Percentiles rank a stretch among this genome's conserved stretches.
Conservation (phyloP, 2,113 vertebrate species). For the Bungarus multicinctus region DNA sequence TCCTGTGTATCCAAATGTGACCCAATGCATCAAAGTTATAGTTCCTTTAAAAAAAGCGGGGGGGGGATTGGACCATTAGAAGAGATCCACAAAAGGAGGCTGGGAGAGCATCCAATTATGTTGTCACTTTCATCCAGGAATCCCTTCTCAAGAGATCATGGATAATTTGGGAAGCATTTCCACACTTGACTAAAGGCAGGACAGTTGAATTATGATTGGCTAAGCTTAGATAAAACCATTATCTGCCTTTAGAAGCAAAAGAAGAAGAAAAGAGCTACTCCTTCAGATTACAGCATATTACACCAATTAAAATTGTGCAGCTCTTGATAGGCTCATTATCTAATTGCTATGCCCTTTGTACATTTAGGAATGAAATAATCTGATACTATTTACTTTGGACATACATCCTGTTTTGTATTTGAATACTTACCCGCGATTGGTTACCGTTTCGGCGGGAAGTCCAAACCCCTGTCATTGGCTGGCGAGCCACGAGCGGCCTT, state of each 20-base stretch:
- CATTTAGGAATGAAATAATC: background rate
- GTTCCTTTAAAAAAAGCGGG: background rate
- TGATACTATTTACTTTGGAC: background rate
- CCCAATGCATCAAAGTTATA: background rate
- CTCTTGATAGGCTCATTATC: background rate
- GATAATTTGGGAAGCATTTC: background rate
- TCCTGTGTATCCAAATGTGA: background rate
- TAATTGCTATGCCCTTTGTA: background rate
- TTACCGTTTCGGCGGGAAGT: too few species aligned
- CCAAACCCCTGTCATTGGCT: too few species aligned
- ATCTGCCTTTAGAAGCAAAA: background rate
- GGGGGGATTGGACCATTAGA: background rate
- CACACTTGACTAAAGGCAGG: background rate
- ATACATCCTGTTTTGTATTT: too few species aligned
- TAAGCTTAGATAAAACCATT: background rate
- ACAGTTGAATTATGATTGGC: background rate
- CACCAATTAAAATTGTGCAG: background rate
- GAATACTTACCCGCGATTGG: too few species aligned
- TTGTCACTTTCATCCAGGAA: background rate
- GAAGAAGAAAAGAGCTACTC: background rate
- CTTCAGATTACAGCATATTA: background rate
- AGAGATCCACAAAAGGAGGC: background rate
- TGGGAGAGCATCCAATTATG: too few species aligned
- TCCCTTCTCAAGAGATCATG: background rate
- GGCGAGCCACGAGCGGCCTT: too few species aligned